These are phyloP conservation scores for Chaetops frenatus DNA, from an alignment of 2,113 vertebrate genomes.

Conservation along the genomic window DNA sequence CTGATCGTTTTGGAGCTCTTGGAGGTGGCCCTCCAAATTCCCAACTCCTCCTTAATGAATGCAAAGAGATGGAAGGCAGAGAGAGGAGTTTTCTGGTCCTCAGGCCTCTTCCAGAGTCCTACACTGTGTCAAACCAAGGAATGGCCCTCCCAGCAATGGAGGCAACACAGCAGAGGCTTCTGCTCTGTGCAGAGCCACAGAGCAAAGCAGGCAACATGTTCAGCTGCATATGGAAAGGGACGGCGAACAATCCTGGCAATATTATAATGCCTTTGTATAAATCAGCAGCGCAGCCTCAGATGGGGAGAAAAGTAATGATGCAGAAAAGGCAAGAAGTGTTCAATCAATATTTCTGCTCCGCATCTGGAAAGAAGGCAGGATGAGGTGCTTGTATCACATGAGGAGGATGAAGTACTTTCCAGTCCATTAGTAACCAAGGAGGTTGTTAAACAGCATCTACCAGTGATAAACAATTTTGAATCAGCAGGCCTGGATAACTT, in stretches of 20 bases:
- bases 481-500: constrained; percentile 22
- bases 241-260: background rate
- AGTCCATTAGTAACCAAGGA: constrained; percentile 64
- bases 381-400: constrained; percentile 1
- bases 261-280: background rate
- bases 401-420: constrained; percentile 53
- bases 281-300: background rate
- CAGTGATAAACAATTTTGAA: constrained; percentile 49
- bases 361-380: constrained; percentile 33
- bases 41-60: background rate
- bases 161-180: background rate
- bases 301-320: constrained; percentile 26
- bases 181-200: background rate
- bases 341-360: constrained; percentile 33
- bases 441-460: constrained; percentile 60
- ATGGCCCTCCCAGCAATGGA: background rate
- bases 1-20: background rate
- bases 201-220: background rate
- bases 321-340: constrained; percentile 39
- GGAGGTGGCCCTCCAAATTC: background rate
- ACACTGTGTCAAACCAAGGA: background rate
- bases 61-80: background rate
- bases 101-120: background rate
- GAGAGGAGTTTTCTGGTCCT: background rate
- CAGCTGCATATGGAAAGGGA: background rate